Conservation (phyloP, 2,888 invertebrate species). For the Nymphalis urticae region DNA sequence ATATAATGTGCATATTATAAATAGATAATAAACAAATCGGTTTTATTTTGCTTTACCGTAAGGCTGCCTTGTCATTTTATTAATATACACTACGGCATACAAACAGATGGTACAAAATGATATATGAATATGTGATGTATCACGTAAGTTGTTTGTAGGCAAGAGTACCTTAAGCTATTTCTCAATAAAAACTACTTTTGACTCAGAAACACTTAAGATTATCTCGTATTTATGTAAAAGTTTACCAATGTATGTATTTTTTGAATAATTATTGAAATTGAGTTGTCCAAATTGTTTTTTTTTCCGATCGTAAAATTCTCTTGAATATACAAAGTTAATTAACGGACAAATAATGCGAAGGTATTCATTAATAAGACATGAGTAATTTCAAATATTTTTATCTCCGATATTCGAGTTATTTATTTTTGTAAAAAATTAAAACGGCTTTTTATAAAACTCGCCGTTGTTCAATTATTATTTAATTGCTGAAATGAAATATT, state of each 20-base stretch:
- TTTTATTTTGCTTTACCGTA: no score
- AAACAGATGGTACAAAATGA: no score
- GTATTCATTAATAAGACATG: constrained; percentile 28
- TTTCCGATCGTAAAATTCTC: neutral
- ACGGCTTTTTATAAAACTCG: neutral
- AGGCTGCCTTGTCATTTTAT: no score
- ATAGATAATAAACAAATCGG: no score
- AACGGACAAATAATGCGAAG: constrained; percentile 24
- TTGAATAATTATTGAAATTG: constrained; percentile 39
- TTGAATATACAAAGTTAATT: constrained; percentile 26
- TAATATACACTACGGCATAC: no score
- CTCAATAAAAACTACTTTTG: no score
- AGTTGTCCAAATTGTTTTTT: constrained; percentile 45
- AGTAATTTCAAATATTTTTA: constrained; percentile 7
- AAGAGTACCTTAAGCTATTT: no score
- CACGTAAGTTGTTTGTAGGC: no score
- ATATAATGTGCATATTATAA: no score
- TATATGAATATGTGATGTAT: no score
- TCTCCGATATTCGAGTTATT: constrained; percentile 8
- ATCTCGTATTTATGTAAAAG: neutral
- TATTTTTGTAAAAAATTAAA: constrained; percentile 1
- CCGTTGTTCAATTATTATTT: neutral
- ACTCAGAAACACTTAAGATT: no score
- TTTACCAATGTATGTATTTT: neutral
- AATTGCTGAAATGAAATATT: neutral